Evolutionary conservation across 2,888 invertebrate genomes (phyloP), one percentile per base, ranked within the genome.

Genomic region (Pseudococcus longispinus): DNA sequence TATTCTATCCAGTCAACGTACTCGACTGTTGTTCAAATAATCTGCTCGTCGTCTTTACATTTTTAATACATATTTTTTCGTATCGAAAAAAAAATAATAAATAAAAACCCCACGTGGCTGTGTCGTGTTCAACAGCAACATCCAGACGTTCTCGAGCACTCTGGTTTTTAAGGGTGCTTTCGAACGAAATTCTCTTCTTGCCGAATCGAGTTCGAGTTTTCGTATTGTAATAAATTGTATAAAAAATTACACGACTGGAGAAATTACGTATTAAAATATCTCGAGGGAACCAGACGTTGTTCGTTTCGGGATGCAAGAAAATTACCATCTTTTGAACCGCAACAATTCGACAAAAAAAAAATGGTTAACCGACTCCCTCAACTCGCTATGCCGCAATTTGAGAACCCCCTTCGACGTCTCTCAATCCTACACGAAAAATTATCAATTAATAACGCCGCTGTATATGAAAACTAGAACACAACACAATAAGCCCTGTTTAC

Each of bases 391-490:
- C 55, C n/a, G 18, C 51, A 60, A 60, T 70, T 70, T 70, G 11
- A 15, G 70, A 70, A 70, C 70, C 29, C 13, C 29, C 23, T n/a
- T 37, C 4, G 20, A 1, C 9, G 9, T 18, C 13, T 29, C 26
- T 5, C 29, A 70, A 70, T 70, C 70, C 70, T 70, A 70, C 70
- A 70, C 70, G 23, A 70, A 70, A n/a, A 70, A 26, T 29, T 18
- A 29, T 29, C 70, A 70, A 70, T 70, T 70, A 70, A 70, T 29
- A 26, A 18, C 29, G 15, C 5, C 70, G 70, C 70, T 29, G 29
- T 60, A n/a, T 8, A 60, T 20, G 18, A 70, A 80, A 80, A 80
- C 77, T 42, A 80, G 42, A 80, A 42, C 77, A 42, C 42, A 80
- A 42, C 29, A 42, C 77, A 80, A 80, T 42, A 70, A 70, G 29